Evolutionary conservation across 2,888 invertebrate species (phyloP), one percentile per base, ranked within the genome.

Genomic region (Diplazon laetatorius): DNA sequence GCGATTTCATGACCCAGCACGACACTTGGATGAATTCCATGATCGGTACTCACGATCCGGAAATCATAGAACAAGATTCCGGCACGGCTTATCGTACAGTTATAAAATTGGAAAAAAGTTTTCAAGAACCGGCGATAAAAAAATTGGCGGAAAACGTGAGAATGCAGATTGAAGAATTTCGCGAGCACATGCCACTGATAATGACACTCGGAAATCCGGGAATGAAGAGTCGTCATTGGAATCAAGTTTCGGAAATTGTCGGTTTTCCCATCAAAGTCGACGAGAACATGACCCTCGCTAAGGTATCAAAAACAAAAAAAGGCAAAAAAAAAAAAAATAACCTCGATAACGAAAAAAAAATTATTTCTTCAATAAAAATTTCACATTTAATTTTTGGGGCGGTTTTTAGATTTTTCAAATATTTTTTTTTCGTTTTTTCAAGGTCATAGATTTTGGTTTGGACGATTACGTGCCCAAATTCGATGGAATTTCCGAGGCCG

Each of bases 151-250:
- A 92, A 66, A 93, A 92, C 81, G 93, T 95, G 9, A 94, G 95
- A 84, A 91, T 92, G 59, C 94, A 93, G 90, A 97, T 98, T 83
- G 98, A 98, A 85, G 95, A 95, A 2, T 98, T 99, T 91, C 96
- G 96, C 82, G 93, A 94, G n/a, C 93, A 96, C 85, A 92, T 98
- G 94, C 97, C 98, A 0, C 95, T 98, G n/a, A 95, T 99, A 44
- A 95, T 95, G 89, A 98, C 98, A 0, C 92, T 99, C 18, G 98
- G 98, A 55, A 99, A 99, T 92, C 98, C 98, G 0, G 98, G 98
- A 66, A 95, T 99, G 95, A 97, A 97, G 87, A 93, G 92, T 1
- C 94, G 97, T 0, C 98, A 98, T 90, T 98, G 98, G 98, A 97
- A 97, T 87, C 95, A 95, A 91, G 95, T 99, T 4, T 98, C 98